phyloP scores from a whole-genome alignment of 2,113 vertebrate species.

The Sprattus sprattus region DNA sequence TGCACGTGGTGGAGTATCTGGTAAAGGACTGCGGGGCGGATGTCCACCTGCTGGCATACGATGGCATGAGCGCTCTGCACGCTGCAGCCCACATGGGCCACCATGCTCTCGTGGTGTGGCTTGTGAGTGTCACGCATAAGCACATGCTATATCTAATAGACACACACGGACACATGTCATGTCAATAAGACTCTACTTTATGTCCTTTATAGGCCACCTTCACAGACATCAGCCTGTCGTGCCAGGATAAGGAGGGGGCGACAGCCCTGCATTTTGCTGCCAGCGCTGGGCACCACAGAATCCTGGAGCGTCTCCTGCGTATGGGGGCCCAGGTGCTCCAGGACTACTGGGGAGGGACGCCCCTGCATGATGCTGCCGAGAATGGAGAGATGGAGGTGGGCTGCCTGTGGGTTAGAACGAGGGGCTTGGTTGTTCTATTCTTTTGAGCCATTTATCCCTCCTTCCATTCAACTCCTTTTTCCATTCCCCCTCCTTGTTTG shows the following conservation, averaged over 20 bases:
- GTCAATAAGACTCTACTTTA: neutral
- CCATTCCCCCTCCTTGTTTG: too few relatives aligned
- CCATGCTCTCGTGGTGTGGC: slow-evolving; percentile 75
- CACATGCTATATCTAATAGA: neutral
- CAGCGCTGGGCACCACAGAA: slow-evolving; percentile 77
- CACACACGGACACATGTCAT: neutral
- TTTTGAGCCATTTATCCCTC: neutral
- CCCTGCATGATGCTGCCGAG: slow-evolving; percentile 83
- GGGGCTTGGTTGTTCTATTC: too few relatives aligned
- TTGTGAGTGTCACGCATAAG: slow-evolving; percentile 67
- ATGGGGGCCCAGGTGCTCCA: slow-evolving; percentile 72
- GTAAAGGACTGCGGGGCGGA: slow-evolving; percentile 74
- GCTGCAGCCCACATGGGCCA: slow-evolving; percentile 80
- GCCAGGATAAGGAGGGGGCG: slow-evolving; percentile 76
- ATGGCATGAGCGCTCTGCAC: slow-evolving; percentile 82
- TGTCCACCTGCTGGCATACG: slow-evolving; percentile 73
- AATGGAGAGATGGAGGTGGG: slow-evolving; percentile 80
- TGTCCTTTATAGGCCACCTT: slow-evolving; percentile 65
- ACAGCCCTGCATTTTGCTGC: slow-evolving; percentile 84
- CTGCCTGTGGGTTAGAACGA: too few relatives aligned
- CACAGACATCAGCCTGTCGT: slow-evolving; percentile 67
- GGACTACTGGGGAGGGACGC: slow-evolving; percentile 82
- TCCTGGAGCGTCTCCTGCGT: slow-evolving; percentile 74
- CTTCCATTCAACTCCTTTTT: neutral
- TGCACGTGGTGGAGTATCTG: slow-evolving; percentile 75